Evolutionary conservation across 1,140 invertebrate genomes (phyloP), one percentile per base, ranked within the genome.

Genomic region (Saccostrea echinata): DNA sequence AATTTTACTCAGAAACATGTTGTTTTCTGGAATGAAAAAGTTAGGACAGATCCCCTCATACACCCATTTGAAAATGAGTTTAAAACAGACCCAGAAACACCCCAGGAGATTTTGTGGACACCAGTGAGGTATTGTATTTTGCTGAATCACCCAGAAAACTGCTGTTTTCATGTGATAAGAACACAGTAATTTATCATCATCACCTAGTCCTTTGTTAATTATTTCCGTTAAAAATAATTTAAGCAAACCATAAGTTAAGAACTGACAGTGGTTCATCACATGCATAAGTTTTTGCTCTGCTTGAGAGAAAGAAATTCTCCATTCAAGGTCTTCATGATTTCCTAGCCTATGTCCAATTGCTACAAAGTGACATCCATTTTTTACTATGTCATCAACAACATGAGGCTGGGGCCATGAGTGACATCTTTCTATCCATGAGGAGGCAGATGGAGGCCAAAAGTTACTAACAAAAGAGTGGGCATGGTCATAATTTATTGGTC

Each of bases 111-210:
- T 16, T n/a, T 81, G 30, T 18, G 12, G 30, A 35, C 30, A 81
- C 76, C 76, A 81, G 35, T 81, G 27, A 13, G 76, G 18, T 0
- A 35, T 18, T 24, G 24, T 24, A 24, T 84, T 51, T 84, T 84
- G 35, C 52, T 84, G 35, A 52, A 55, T 84, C 11, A 27, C 51
- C 33, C 51, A 84, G 21, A 84, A 84, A 27, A 84, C 3, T n/a
- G 43, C 82, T 52, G 43, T 84, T n/a, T 84, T 84, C 82, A 84
- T 84, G 82, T 52, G 51, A 51, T 84, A 84, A 13, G 82, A 84
- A 84, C 82, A 52, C 82, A n/a, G 24, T 12, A 84, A 13, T 52
- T 53, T 51, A 16, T 52, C 27, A 8, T 16, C 11, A 9, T 24
- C 43, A n/a, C 24, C 57, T 64, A 64, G 8, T 24, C 24, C 8